Base-by-base conservation (phyloP, 2,888 invertebrate species). In the Laothoe populi region DNA sequence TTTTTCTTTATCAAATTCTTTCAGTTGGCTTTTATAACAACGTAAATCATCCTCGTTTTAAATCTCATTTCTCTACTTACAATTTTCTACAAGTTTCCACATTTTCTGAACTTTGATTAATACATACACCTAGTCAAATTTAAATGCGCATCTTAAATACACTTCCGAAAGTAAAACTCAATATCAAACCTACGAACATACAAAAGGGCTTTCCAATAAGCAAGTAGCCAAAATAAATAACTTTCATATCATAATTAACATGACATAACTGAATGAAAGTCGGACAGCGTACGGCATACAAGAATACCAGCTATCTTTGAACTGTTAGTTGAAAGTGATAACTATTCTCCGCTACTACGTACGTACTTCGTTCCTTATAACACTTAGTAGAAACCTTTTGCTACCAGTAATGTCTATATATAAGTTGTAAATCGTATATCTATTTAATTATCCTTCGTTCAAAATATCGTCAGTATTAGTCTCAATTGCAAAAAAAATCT, bases 241-340 rank as follows among this genome's bases (percentile, higher is more conserved):
- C 31, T 53, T 53, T 35, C 49, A 31, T 31, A 10, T 53, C 16
- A 10, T 31, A 53, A 53, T 53, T 21, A 53, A 31, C 53, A 35
- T 35, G 35, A 35, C 53, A 53, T 53, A 53, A 53, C 16, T 53
- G 53, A 35, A 53, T 35, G 53, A 53, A 35, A 53, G 53, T 35
- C 35, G 31, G 35, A 7, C 31, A 31, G 4, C 31, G 35, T 35
- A 35, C 4, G 5, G 19, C 53, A 35, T 4, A 21, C 16, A 11
- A 53, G 35, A 26, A 53, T 19, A 13, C 35, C 31, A 31, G 16
- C 53, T 31, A 35, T 53, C 53, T 35, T 35, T 53, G 49, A 31
- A 31, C 49, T 53, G 31, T 53, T 31, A 19, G 19, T 19, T 53
- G 26, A 53, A 53, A 16, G 49, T 31, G 49, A 53, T 53, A 53